Evolutionary conservation across 2,888 invertebrate species (phyloP).

Genomic region (Miltochrista miniata): DNA sequence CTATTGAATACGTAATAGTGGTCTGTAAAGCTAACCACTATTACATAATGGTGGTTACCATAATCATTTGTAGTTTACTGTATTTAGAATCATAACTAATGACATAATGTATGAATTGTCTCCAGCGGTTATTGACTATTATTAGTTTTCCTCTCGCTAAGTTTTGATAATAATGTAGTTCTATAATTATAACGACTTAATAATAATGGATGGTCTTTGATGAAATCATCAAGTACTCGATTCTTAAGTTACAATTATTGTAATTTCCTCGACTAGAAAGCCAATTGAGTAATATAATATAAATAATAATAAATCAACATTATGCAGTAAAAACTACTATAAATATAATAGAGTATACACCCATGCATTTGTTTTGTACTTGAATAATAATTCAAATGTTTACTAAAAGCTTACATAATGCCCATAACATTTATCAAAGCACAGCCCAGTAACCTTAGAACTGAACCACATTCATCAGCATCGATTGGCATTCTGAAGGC

Average conservation of each 20-base stretch:
- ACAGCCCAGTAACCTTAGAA: constrained; percentile 40
- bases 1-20: too few species aligned
- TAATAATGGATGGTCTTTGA: not conserved
- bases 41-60: not conserved
- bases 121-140: not conserved
- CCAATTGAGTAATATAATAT: constrained; percentile 31
- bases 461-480: constrained; percentile 3
- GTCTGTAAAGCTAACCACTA: not conserved
- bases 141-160: not conserved
- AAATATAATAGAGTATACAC: constrained; percentile 34
- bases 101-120: not conserved
- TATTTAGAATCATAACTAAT: not conserved
- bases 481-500: too few species aligned
- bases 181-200: too few species aligned
- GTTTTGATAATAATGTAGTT: not conserved
- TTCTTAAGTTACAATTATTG: not conserved
- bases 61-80: not conserved
- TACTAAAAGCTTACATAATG: constrained; percentile 44
- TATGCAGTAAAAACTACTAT: constrained; percentile 37
- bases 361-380: constrained; percentile 40
- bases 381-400: constrained; percentile 15
- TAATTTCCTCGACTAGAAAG: not conserved
- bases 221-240: constrained; percentile 4
- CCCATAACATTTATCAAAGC: constrained; percentile 41
- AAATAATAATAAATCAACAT: constrained; percentile 42